phyloP scores from a whole-genome alignment of 2,888 invertebrate genomes.

The Caenorhabditis doughertyi region DNA sequence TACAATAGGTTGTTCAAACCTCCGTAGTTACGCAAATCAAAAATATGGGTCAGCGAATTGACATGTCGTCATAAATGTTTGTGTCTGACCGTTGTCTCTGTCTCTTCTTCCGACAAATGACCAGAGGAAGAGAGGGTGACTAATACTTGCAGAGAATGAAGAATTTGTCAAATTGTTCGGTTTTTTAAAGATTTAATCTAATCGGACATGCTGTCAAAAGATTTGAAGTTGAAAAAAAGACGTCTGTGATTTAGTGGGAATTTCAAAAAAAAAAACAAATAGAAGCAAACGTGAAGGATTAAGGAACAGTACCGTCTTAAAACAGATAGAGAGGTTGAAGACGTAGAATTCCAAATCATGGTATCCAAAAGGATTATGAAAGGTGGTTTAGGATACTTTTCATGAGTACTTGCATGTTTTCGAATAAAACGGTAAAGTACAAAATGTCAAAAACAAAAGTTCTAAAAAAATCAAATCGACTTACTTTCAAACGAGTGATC shows the following conservation, averaged over 20 bases:
- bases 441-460: no score
- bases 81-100: conserved; percentile 33
- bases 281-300: background rate
- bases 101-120: conserved; percentile 19
- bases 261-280: background rate
- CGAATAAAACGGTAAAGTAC: no score
- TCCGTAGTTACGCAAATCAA: conserved; percentile 29
- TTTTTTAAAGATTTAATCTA: conserved; percentile 32
- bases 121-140: conserved; percentile 11
- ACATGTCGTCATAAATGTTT: conserved; percentile 62
- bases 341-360: no score
- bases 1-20: background rate
- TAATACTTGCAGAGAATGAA: conserved; percentile 21
- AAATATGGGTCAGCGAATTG: conserved; percentile 57
- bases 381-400: no score
- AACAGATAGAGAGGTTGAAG: no score
- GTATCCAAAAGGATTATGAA: no score
- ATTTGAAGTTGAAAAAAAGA: background rate
- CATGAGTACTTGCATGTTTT: no score
- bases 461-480: conserved; percentile 78
- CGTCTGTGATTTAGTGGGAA: conserved; percentile 2
- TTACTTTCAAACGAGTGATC: conserved; percentile 97
- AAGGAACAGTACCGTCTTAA: background rate
- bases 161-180: conserved; percentile 32
- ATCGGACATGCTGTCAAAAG: conserved; percentile 6